Base-by-base conservation (phyloP, 1,140 invertebrate genomes). In the Drosophila prosaltans region DNA sequence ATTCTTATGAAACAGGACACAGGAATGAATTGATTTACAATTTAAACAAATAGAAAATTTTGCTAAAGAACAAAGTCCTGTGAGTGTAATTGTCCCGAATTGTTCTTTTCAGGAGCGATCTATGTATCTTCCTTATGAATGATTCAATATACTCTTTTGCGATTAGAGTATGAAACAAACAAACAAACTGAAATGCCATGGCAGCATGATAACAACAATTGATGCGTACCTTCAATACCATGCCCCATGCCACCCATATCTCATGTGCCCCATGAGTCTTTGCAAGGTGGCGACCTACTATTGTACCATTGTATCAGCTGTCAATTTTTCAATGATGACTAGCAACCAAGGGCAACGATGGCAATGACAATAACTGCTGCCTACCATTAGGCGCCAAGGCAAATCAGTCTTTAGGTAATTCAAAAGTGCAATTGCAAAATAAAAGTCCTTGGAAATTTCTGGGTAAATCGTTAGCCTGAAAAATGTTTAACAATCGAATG, bases 181-280 rank as follows among this genome's bases (percentile, higher is more conserved):
- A 51, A 51, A 51, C 2, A 51, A 51, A 26, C 2, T 30, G 4
- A 10, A 24, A 68, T 36, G 70, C 36, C 72, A 74, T 66, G 73
- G 71, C 64, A 75, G 54, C 69, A 45, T 58, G 48, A 69, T 43
- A 55, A 39, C 73, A 74, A 74, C 65, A 76, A 75, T 43, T 43
- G 61, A 3, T 16, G 28, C 26, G 26, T 16, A 9, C 61, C 16
- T 11, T 28, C n/a, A 36, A 59, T 62, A 55, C 69, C 62, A 65
- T 40, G 11, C 41, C 54, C 41, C 41, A 40, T 40, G 41, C 41
- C 16, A 16, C 41, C 10, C 57, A 30, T 30, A 4, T 30, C 28
- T 36, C 32, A 36, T 36, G 32, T 36, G 6, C 7, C 45, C 21
- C 16, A 21, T 26, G 45, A 51, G 21, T 51, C 45, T 51, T 51